Base-by-base conservation (phyloP, 2,797 vertebrate species). In the Clarias pachynema region DNA sequence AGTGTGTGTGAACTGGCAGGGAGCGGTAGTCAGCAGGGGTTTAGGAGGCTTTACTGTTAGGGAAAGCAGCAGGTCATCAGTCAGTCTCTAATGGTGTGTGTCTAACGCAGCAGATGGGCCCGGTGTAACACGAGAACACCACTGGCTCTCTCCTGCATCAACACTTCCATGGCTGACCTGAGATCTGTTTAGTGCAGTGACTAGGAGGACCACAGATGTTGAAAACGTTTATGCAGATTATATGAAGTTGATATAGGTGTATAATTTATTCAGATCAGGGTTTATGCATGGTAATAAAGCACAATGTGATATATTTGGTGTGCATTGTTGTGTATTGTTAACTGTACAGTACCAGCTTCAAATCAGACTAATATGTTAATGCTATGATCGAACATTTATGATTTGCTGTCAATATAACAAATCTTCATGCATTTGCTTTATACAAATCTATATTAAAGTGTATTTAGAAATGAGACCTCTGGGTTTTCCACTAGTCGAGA, bases 101-200 rank as follows among this genome's bases (percentile, higher is more conserved):
- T 74, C 75, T 66, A 78, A 73, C 20, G 49, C 74, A 87, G 86
- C 87, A 88, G 86, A 88, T 88, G 88, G 85, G 56, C 73, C 66
- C 18, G n/a, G 53, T 81, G 85, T 84, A 90, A 89, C 80, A 14
- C 7, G 88, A 89, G 84, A 87, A 49, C 63, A 26, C 44, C 84
- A 29, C 37, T 62, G 57, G 56, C 73, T 78, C n/a, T 63, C 57
- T 82, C 80, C 80, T n/a, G 57, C 81, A 72, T 72, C 73, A 82
- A 70, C 86, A 86, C 84, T 57, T 87, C 81, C 86, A 77, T 29
- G 60, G 73, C 85, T 81, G 80, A 89, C 85, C 87, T 63, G 68
- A 65, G 60, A 40, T 37, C 57, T 85, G 80, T 79, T 88, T 77
- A 63, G 34, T 57, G 83, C 56, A 34, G 12, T 63, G 53, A 37